Conservation (phyloP, 2,797 vertebrate genomes). For the Spinus pinus region DNA sequence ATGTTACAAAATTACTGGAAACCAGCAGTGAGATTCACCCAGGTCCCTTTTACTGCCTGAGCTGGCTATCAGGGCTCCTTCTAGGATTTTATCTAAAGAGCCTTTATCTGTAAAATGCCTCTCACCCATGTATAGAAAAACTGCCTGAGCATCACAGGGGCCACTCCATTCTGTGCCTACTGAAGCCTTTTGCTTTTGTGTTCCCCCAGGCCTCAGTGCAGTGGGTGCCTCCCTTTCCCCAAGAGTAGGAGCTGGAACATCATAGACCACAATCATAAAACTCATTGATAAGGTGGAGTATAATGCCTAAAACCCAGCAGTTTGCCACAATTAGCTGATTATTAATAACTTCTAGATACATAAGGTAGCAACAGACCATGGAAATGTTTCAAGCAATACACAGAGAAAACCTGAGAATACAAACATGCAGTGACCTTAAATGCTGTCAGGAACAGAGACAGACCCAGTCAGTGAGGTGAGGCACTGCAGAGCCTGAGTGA, state of each 20-base stretch:
- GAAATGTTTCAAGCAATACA: background rate
- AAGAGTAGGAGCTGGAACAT: accelerated
- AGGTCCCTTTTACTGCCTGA: background rate
- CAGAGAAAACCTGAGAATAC: background rate
- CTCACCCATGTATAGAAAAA: background rate
- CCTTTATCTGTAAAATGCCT: background rate
- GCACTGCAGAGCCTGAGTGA: background rate
- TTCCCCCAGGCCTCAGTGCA: background rate
- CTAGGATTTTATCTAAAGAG: background rate
- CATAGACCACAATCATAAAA: background rate
- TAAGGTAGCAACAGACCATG: background rate
- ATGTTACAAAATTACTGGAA: background rate
- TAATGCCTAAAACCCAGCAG: background rate
- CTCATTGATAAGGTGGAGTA: background rate
- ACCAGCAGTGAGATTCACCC: background rate
- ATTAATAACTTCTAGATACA: background rate
- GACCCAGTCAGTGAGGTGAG: background rate
- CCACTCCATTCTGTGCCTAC: background rate
- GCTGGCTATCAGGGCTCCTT: background rate
- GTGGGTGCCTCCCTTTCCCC: background rate
- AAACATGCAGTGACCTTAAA: background rate
- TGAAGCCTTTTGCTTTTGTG: background rate
- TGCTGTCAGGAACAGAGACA: background rate
- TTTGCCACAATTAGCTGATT: background rate
- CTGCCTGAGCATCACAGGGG: background rate